Conservation (phyloP, 2,888 invertebrate genomes). For the Drosophila neotestacea region DNA sequence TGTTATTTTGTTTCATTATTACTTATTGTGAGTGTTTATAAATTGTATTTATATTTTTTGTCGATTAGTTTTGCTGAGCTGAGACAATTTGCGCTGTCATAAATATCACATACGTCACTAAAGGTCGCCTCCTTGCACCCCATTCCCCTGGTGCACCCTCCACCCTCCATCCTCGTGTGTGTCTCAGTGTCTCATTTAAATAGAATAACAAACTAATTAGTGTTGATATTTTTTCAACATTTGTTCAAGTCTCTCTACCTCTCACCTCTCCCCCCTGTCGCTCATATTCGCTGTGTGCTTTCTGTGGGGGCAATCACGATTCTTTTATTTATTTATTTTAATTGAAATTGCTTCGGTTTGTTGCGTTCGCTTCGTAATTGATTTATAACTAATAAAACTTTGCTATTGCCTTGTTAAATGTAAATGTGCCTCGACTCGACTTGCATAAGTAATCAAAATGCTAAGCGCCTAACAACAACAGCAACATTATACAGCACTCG, state of each 20-base stretch:
- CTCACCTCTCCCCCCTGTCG: background rate
- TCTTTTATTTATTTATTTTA: conserved; percentile 64
- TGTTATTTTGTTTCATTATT: conserved; percentile 13
- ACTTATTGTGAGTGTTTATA: conserved; percentile 41
- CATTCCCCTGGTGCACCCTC: no score
- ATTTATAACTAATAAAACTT: conserved; percentile 77
- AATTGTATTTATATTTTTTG: conserved; percentile 20
- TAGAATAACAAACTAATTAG: conserved; percentile 79
- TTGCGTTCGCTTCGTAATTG: conserved; percentile 66
- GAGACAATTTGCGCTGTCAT: conserved; percentile 54
- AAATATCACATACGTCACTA: conserved; percentile 48
- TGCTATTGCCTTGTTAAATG: conserved; percentile 65
- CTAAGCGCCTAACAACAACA: conserved; percentile 39
- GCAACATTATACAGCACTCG: conserved; percentile 33
- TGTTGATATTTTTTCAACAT: conserved; percentile 61
- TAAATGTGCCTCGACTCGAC: conserved; percentile 59
- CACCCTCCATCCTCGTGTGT: background rate
- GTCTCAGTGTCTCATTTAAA: conserved; percentile 54
- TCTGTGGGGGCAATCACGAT: conserved; percentile 56
- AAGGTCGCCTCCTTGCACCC: conserved; percentile 11
- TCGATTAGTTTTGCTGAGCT: conserved; percentile 45
- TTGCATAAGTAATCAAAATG: conserved; percentile 71
- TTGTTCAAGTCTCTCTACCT: conserved; percentile 19
- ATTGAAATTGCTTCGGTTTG: conserved; percentile 67
- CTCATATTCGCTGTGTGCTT: background rate